phyloP scores from a whole-genome alignment of 2,113 vertebrate genomes.

The Scalopus aquaticus region DNA sequence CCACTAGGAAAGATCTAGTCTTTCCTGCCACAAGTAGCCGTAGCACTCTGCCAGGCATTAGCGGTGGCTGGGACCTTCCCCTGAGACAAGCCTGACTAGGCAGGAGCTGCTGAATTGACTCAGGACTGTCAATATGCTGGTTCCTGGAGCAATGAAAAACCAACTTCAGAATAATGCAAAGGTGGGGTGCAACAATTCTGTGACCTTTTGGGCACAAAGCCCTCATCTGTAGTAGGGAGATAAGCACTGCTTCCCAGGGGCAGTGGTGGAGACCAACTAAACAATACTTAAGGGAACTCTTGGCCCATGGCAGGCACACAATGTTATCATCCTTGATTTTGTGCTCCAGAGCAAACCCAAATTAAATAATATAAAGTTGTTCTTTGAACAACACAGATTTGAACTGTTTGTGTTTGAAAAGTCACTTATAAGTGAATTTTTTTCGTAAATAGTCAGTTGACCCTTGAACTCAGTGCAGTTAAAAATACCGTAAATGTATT shows the following conservation, averaged over 20 bases:
- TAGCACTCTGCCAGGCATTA: accelerated
- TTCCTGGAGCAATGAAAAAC: accelerated
- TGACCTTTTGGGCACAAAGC: neutral
- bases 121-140: neutral
- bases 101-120: too few relatives aligned
- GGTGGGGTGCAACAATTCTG: too few relatives aligned
- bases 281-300: neutral
- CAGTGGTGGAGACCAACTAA: neutral
- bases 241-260: accelerated
- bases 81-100: neutral
- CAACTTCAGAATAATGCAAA: neutral
- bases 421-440: too few relatives aligned
- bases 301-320: neutral
- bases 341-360: neutral
- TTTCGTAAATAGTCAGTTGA: too few relatives aligned
- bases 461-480: too few relatives aligned
- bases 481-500: too few relatives aligned
- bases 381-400: too few relatives aligned
- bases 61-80: accelerated
- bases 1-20: neutral
- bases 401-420: too few relatives aligned
- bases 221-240: neutral
- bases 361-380: neutral
- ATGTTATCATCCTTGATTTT: neutral
- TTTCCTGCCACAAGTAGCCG: neutral